Base-by-base conservation (phyloP, 2,797 vertebrate species). In the Botia kubotai region DNA sequence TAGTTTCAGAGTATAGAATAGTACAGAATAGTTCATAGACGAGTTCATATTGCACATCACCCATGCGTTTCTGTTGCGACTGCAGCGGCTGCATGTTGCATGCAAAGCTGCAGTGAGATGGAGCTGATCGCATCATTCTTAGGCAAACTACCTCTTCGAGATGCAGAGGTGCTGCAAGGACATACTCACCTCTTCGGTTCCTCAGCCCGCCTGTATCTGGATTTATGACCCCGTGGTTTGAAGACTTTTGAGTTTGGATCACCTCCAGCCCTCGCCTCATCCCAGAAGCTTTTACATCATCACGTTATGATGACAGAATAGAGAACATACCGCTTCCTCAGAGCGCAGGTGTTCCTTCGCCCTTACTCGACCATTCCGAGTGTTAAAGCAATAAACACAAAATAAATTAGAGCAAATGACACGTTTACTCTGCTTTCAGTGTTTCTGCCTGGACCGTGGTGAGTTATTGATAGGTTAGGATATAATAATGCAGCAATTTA, bases 221-320 rank as follows among this genome's bases (percentile, higher is more conserved):
- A 80, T 80, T 80, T 80, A 80, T 80, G 71, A 80, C 62, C 62
- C 71, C 0, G 1, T 80, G 66, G 71, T 50, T 26, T 60, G 71
- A 74, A 67, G 71, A 74, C 29, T 80, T 73, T 72, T 80, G 48
- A 68, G 39, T 60, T 55, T 74, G 79, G 63, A 74, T 8, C 52
- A 21, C 52, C 4, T 60, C 71, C 79, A 74, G 79, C 39, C 33
- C 60, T 57, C 70, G 43, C 29, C 62, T 80, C 78, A 80, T 48
- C 62, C 13, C 13, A 74, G 14, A 74, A 57, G 60, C 52, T 29
- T 79, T 79, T 65, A 71, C 57, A 79, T 79, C 77, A 79, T 65
- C 21, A 13, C 17, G 21, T 80, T 80, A 80, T n/a, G 36, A 66
- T 80, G 57, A 58, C 67, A 77, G 73, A 82, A 65, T 19, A 71